Evolutionary conservation across 2,888 invertebrate genomes (phyloP), one percentile per base, ranked within the genome.

Genomic region (Dioctria linearis): DNA sequence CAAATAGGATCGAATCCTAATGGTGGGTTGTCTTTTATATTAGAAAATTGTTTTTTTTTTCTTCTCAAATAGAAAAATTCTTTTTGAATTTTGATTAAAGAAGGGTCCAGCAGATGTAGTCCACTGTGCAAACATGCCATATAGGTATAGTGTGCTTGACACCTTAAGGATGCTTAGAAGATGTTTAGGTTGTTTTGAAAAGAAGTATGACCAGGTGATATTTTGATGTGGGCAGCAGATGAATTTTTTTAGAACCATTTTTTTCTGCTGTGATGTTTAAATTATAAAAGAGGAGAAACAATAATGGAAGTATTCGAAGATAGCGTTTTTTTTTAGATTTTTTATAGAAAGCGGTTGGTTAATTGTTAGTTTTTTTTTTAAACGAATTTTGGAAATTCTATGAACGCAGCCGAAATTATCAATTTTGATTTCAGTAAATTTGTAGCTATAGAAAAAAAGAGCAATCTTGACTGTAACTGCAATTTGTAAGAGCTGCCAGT

Each of bases 91-190:
- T 69, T 57, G 40, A 71, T 75, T 75, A 75, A 40, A 59, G 42
- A 75, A 59, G 39, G 73, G 73, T 75, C 73, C 73, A 75, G 59
- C 73, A 75, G 73, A 75, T 75, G 73, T 40, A 54, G 42, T 42
- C 40, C 59, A 59, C 59, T 59, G 25, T 43, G 2, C 25, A 25
- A 25, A 25, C 25, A 25, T 25, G 25, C 25, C 2, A 25, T 25
- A 2, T 25, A 25, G 25, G 25, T 25, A 25, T n/a, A n/a, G n/a
- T n/a, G 25, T 25, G 59, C 43, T 9, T 3, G 11, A 43, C 73
- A 75, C 59, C 73, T 75, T 75, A 54, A 40, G 25, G 54, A 54
- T 54, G 42, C 51, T 54, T 59, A 13, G n/a, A 59, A 13, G 25
- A 54, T 71, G 54, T 54, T 25, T 25, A 71, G 71, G 54, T 71